Percentiles rank a stretch among this genome's conserved stretches.
These are phyloP conservation scores for Malthinus seriepunctatus DNA, from an alignment of 2,888 invertebrate species.

Conservation along the genomic window DNA sequence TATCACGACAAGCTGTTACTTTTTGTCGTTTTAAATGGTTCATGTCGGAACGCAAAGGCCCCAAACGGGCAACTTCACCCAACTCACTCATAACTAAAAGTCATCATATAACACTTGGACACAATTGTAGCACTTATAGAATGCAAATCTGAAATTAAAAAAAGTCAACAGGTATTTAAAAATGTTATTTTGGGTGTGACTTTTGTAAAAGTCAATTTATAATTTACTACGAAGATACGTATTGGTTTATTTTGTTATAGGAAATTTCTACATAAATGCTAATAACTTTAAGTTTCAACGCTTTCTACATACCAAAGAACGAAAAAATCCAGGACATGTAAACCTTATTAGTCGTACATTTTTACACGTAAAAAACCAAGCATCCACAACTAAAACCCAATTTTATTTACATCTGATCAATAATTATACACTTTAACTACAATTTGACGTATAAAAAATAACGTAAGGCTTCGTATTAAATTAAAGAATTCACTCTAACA, in stretches of 20 bases:
- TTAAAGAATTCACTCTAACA: conserved; percentile 13
- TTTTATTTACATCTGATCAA: background rate
- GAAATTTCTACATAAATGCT: conserved; percentile 1
- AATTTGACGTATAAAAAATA: conserved; percentile 21
- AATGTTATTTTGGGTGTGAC: background rate
- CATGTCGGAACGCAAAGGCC: conserved; percentile 35
- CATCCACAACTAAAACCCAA: background rate
- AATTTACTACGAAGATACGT: too few species aligned
- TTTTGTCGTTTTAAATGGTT: conserved; percentile 50
- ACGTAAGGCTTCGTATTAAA: conserved; percentile 12
- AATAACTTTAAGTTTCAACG: conserved; percentile 1
- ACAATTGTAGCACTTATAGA: too few species aligned
- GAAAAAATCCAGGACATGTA: conserved; percentile 25
- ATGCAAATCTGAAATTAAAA: background rate
- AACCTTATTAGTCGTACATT: conserved; percentile 23
- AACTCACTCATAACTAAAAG: conserved; percentile 32
- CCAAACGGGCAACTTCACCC: conserved; percentile 40
- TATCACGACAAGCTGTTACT: conserved; percentile 37
- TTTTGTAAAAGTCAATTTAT: background rate
- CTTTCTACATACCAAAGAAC: conserved; percentile 27
- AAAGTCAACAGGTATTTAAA: conserved; percentile 1
- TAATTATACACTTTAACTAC: conserved; percentile 5
- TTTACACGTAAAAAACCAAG: conserved; percentile 12
- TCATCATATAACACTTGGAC: conserved; percentile 14
- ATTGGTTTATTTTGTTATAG: background rate